These are phyloP conservation scores for Gandaritis pyraliata DNA, from an alignment of 2,888 invertebrate species.

Conservation along the genomic window DNA sequence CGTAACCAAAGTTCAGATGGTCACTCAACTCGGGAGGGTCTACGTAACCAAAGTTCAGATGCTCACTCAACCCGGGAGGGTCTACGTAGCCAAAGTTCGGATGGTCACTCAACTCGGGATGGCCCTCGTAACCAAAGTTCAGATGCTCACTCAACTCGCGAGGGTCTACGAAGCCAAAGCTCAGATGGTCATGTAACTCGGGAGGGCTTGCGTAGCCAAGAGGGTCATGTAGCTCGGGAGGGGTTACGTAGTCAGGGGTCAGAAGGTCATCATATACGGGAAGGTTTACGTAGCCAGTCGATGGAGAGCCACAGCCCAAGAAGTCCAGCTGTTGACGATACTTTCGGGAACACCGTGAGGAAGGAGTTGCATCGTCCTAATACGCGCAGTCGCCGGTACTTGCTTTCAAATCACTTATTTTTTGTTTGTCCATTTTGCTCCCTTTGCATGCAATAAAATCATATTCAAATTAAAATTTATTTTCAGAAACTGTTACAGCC, in stretches of 20 bases:
- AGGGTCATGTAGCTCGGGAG: constrained; percentile 10
- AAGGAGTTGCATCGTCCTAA: constrained; percentile 23
- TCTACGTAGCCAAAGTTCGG: constrained; percentile 10
- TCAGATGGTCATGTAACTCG: constrained; percentile 1
- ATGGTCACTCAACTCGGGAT: constrained; percentile 13
- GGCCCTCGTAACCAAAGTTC: constrained; percentile 19
- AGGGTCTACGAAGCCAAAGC: constrained; percentile 14
- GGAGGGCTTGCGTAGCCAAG: constrained; percentile 8
- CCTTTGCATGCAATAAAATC: too few relatives aligned
- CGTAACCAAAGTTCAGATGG: constrained; percentile 4
- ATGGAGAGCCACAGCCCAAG: constrained; percentile 21
- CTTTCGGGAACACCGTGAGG: constrained; percentile 13
- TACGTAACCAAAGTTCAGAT: constrained; percentile 18
- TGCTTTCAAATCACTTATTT: neutral
- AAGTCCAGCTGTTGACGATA: constrained; percentile 23
- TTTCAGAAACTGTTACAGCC: too few relatives aligned
- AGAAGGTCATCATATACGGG: constrained; percentile 17
- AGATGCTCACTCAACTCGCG: constrained; percentile 3
- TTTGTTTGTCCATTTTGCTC: neutral
- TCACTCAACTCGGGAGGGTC: constrained; percentile 13
- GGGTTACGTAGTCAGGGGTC: constrained; percentile 16
- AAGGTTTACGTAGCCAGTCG: constrained; percentile 23
- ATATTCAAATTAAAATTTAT: too few relatives aligned
- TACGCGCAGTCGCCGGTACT: constrained; percentile 28
- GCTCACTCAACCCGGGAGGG: constrained; percentile 10